Conservation (phyloP, 2,797 vertebrate genomes). For the Lepilemur ruficaudatus region DNA sequence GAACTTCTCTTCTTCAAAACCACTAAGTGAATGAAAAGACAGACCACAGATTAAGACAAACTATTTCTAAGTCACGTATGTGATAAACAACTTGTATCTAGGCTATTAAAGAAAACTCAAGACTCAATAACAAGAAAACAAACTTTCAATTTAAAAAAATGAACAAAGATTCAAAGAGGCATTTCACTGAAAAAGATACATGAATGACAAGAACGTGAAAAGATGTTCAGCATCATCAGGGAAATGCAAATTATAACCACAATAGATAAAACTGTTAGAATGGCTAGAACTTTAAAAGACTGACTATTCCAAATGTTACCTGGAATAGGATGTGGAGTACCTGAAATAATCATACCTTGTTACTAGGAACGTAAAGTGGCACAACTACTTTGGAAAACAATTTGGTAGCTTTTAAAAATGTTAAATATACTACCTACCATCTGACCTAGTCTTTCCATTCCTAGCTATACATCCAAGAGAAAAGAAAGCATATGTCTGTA, state of each 20-base stretch:
- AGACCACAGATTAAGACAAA: neutral
- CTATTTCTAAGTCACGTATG: neutral
- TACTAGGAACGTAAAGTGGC: neutral
- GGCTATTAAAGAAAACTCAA: neutral
- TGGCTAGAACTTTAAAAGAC: neutral
- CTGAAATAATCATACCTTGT: neutral
- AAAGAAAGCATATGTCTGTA: no score
- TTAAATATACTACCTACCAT: no score
- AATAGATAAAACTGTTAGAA: neutral
- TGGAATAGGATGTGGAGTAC: neutral
- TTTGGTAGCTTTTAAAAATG: no score
- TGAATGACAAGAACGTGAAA: neutral
- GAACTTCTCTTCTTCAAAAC: neutral
- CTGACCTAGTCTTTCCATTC: no score
- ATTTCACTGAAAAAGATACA: neutral
- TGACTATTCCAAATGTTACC: neutral
- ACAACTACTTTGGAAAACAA: neutral
- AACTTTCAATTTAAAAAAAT: neutral
- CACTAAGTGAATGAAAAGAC: neutral
- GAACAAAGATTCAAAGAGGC: neutral
- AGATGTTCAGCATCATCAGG: neutral
- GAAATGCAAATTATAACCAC: neutral
- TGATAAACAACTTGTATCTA: neutral
- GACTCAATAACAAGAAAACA: neutral
- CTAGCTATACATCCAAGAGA: no score